Base-by-base conservation (phyloP, 2,888 invertebrate species). In the Tinea semifulvella region DNA sequence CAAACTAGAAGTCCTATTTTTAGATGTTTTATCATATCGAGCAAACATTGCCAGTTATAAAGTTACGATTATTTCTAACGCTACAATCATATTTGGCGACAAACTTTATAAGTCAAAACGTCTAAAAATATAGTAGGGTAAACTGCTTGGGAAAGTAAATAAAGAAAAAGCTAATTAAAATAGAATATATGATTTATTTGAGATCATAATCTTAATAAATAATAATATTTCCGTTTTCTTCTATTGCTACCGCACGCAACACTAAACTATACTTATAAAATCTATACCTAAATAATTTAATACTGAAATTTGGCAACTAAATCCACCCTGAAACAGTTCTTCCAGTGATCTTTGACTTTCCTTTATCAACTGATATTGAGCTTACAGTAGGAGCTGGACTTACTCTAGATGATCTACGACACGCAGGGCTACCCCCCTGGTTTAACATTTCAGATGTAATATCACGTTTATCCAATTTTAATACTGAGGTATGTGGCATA, bases 321-420 rank as follows among this genome's bases (percentile, higher is more conserved):
- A 90, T 81, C 90, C 90, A 90, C 1, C 90, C 90, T 11, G 89
- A 86, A 48, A 89, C 85, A 50, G 88, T 81, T 68, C 86, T 87
- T 0, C 90, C 90, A 1, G 90, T 89, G 1, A 87, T 86, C 57
- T 86, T 89, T 2, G 90, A 90, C 59, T 86, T 89, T 8, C 90
- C 90, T 47, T 83, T 85, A 46, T 82, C 85, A 36, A 74, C 68
- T 1, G 73, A 66, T 4, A 77, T 66, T n/a, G 16, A 16, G 7
- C 17, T 17, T 10, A 71, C 68, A 31, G 69, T 61, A 28, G 72
- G 56, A 1, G 68, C 65, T 1, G 81, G 49, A 50, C 63, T 81
- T 45, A 60, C 79, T 65, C 56, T 70, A 72, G 63, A 50, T 7
- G 36, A 36, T 10, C 36, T 36, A 14, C 11, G 2, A 31, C 31